phyloP scores from a whole-genome alignment of 1,140 invertebrate genomes.

The Magallana angulata region DNA sequence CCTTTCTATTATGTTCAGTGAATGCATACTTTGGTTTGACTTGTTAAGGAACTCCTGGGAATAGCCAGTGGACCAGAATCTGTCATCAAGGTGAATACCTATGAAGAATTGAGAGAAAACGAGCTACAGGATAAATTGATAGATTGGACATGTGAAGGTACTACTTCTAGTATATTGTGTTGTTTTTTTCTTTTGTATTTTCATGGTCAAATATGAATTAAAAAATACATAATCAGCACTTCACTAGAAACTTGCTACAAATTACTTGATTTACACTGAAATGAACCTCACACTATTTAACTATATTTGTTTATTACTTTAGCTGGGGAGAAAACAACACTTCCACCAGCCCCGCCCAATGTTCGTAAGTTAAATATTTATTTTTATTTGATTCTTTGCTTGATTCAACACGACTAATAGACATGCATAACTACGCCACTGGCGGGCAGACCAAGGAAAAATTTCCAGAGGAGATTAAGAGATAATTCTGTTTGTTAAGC shows the following conservation, averaged over 20 bases:
- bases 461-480: too few relatives aligned
- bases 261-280: too few relatives aligned
- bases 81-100: conserved; percentile 56
- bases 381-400: too few relatives aligned
- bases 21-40: too few relatives aligned
- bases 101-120: conserved; percentile 45
- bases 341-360: background rate
- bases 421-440: too few relatives aligned
- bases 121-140: conserved; percentile 51
- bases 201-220: background rate
- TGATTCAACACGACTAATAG: too few relatives aligned
- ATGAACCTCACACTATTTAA: too few relatives aligned
- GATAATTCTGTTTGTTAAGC: too few relatives aligned
- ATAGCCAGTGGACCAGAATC: conserved; percentile 59
- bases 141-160: conserved; percentile 61
- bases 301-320: background rate
- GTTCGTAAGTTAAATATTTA: background rate
- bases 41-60: conserved; percentile 55
- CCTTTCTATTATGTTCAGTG: background rate
- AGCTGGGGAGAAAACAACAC: background rate
- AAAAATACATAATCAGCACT: background rate
- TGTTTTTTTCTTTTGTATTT: background rate
- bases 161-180: background rate
- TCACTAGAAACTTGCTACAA: background rate
- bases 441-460: too few relatives aligned